phyloP scores from a whole-genome alignment of 2,113 vertebrate genomes.

The Dendropsophus ebraccatus region DNA sequence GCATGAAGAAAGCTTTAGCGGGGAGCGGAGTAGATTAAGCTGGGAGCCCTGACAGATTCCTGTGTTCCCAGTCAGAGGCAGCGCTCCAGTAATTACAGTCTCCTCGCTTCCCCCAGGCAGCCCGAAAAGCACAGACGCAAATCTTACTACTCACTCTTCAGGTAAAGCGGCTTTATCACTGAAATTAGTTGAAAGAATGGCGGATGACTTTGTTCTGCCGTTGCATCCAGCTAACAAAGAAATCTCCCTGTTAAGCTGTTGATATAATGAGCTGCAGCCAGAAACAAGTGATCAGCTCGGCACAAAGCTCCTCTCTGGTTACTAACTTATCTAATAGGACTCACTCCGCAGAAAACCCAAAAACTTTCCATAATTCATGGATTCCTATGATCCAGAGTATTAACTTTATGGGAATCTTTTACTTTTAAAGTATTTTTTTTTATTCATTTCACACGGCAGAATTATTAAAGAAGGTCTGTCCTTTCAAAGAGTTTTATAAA shows the following conservation, averaged over 20 bases:
- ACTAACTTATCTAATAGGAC: background rate
- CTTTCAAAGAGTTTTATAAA: no score
- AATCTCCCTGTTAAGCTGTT: conserved; percentile 1
- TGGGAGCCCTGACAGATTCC: conserved; percentile 64
- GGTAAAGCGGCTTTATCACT: conserved; percentile 40
- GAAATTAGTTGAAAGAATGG: conserved; percentile 45
- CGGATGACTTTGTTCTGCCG: conserved; percentile 35
- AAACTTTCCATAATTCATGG: background rate
- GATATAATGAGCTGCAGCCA: conserved; percentile 34
- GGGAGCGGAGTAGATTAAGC: conserved; percentile 67
- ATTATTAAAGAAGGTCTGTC: no score
- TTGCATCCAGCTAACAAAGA: conserved; percentile 20
- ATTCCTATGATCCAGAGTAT: background rate
- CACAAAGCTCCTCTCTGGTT: conserved; percentile 3
- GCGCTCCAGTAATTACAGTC: conserved; percentile 66
- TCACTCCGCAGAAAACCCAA: background rate
- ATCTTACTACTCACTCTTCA: background rate
- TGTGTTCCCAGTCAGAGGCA: conserved; percentile 59
- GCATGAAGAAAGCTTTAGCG: conserved; percentile 69
- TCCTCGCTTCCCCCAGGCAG: conserved; percentile 58
- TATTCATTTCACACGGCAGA: no score
- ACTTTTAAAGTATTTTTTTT: no score
- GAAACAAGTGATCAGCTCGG: background rate
- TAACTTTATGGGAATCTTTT: background rate
- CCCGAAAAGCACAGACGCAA: background rate